Base-by-base conservation (phyloP, 1,140 invertebrate genomes). In the Uloborus diversus region DNA sequence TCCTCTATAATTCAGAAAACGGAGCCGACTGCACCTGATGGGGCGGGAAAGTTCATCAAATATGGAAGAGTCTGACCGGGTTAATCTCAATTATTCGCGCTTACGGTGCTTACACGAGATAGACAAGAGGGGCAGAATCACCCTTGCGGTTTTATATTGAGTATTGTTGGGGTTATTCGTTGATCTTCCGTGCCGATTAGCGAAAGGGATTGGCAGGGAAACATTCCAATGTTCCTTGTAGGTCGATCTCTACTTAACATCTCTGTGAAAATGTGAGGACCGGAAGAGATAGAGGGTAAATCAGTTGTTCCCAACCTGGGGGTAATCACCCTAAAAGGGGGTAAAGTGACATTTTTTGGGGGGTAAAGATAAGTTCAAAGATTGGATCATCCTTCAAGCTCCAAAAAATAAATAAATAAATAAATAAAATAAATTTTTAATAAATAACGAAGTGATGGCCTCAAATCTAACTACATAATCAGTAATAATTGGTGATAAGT, bases 11-110 rank as follows among this genome's bases (percentile, higher is more conserved):
- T 76, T 76, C 73, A 76, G 20, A 5, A 47, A 25, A 23, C 20
- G 56, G 20, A 35, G 17, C 70, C 37, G 62, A 20, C 25, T 9
- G 9, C 27, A 20, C 20, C 17, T 35, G 28, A 28, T 5, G 11
- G 14, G 37, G 32, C n/a, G 30, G 59, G 2, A 9, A 47, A 33
- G 20, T 27, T 65, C 73, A 76, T 76, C 73, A 76, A 76, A 76
- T 76, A 76, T 76, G 51, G 61, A 76, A 30, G 11, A 5, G 17
- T 23, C 62, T 65, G 73, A 76, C 73, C 73, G 73, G 61, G 61
- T 76, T 76, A 76, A 76, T 76, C 42, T 61, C 73, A 76, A 76
- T 76, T 76, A 76, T 76, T 65, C 73, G 73, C 73, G 61, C 73
- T 76, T 70, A 51, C 30, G 25, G 32, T 27, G 27, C 35, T 20